phyloP scores from a whole-genome alignment of 2,888 invertebrate species.

The Himalopsyche kuldschensis region DNA sequence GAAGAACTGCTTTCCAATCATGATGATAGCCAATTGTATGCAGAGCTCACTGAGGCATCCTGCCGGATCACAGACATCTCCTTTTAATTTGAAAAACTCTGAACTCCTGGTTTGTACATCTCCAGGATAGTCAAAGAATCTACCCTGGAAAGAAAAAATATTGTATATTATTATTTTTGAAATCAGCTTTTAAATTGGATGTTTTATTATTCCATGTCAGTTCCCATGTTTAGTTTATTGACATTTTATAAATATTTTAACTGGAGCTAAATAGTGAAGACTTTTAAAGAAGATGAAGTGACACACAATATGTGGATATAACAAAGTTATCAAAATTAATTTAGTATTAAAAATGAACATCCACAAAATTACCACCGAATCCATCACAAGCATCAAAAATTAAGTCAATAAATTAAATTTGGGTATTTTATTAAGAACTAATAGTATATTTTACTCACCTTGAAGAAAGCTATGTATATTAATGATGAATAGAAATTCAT shows the following conservation, averaged over 20 bases:
- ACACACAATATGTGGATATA: too few relatives aligned
- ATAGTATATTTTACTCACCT: constrained; percentile 59
- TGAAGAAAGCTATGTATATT: constrained; percentile 99
- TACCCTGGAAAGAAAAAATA: constrained; percentile 60
- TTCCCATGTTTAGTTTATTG: too few relatives aligned
- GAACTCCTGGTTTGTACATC: constrained; percentile 74
- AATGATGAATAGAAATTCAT: constrained; percentile 98
- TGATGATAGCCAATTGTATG: constrained; percentile 89
- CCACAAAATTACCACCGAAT: too few relatives aligned
- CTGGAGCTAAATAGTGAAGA: too few relatives aligned
- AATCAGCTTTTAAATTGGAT: not conserved
- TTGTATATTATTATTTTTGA: not conserved
- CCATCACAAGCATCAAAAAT: too few relatives aligned
- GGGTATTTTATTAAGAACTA: too few relatives aligned
- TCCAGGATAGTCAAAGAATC: constrained; percentile 87
- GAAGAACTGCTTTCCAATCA: constrained; percentile 93
- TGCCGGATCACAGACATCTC: constrained; percentile 88
- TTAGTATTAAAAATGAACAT: too few relatives aligned
- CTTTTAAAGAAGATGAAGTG: too few relatives aligned
- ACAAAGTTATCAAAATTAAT: too few relatives aligned
- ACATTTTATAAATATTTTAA: too few relatives aligned
- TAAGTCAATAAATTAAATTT: too few relatives aligned
- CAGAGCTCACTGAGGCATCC: constrained; percentile 91
- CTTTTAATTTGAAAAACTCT: constrained; percentile 76
- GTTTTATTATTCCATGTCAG: not conserved